Conservation (phyloP, 2,797 vertebrate genomes). For the Sebastes glaucus region DNA sequence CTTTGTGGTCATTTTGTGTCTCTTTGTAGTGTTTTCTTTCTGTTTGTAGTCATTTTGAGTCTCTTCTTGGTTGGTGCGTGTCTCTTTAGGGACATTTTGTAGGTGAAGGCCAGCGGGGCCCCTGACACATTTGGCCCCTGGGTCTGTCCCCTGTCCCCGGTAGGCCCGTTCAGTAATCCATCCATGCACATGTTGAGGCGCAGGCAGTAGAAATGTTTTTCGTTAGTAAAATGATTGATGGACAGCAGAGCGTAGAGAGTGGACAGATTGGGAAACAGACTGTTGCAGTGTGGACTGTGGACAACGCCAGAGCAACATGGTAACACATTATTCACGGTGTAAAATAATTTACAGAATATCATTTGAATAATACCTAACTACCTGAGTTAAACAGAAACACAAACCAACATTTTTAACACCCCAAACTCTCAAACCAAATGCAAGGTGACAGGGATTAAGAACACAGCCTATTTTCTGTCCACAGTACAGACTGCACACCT, state of each 20-base stretch:
- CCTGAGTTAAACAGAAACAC: not conserved
- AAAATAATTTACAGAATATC: not conserved
- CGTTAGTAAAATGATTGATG: not conserved
- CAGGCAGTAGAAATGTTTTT: not conserved
- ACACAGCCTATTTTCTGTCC: not conserved
- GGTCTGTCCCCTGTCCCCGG: too few relatives aligned
- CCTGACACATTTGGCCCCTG: too few relatives aligned
- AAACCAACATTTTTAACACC: not conserved
- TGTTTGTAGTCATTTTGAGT: too few relatives aligned
- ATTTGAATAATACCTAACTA: not conserved
- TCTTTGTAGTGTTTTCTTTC: too few relatives aligned
- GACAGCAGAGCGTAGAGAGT: slow-evolving; percentile 18
- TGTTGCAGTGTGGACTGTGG: slow-evolving; percentile 8
- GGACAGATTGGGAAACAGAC: slow-evolving; percentile 51
- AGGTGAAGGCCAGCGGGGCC: too few relatives aligned
- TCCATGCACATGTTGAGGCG: not conserved
- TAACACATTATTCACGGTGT: not conserved
- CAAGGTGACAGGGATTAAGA: slow-evolving; percentile 23
- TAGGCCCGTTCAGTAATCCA: not conserved
- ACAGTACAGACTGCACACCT: slow-evolving; percentile 14
- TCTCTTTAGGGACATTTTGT: too few relatives aligned
- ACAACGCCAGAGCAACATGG: slow-evolving; percentile 25
- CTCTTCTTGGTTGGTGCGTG: too few relatives aligned
- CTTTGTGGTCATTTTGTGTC: too few relatives aligned
- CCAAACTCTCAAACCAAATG: not conserved